Evolutionary conservation across 2,113 vertebrate genomes (phyloP).

Genomic region (Chaetops frenatus): DNA sequence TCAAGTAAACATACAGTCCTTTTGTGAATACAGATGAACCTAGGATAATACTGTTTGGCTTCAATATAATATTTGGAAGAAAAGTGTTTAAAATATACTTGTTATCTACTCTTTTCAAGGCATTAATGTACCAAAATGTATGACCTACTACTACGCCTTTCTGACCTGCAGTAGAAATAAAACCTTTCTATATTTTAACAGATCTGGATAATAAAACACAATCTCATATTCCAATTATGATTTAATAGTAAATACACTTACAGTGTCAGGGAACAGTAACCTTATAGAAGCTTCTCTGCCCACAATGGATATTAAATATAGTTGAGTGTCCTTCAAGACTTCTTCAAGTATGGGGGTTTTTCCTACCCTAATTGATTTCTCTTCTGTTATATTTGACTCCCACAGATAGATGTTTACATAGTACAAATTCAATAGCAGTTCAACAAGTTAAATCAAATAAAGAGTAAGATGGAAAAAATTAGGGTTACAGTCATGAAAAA

Average conservation of each 20-base stretch:
- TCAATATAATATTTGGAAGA: conserved; percentile 61
- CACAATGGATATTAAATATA: conserved; percentile 66
- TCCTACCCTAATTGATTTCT: conserved; percentile 65
- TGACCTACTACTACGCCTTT: not conserved
- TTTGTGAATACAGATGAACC: conserved; percentile 64
- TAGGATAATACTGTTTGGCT: conserved; percentile 54
- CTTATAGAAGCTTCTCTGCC: conserved; percentile 57
- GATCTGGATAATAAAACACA: conserved; percentile 59
- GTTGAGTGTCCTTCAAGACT: conserved; percentile 59
- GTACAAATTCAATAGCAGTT: conserved; percentile 5
- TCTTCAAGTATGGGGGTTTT: conserved; percentile 56
- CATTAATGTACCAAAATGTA: not conserved
- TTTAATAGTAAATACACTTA: conserved; percentile 67
- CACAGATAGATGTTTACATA: conserved; percentile 40
- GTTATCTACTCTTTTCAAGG: conserved; percentile 20
- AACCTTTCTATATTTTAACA: conserved; percentile 46
- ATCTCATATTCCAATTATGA: conserved; percentile 67
- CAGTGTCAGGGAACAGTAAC: conserved; percentile 50
- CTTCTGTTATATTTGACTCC: conserved; percentile 33
- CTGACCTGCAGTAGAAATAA: not conserved
- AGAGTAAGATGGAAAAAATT: not conserved
- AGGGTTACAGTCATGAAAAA: not conserved
- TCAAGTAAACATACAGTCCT: conserved; percentile 61
- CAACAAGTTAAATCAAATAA: conserved; percentile 32
- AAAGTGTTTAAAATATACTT: conserved; percentile 63